Evolutionary conservation across 2,888 invertebrate genomes (phyloP), one percentile per base, ranked within the genome.

Genomic region (Eudasyphora cyanicolor): DNA sequence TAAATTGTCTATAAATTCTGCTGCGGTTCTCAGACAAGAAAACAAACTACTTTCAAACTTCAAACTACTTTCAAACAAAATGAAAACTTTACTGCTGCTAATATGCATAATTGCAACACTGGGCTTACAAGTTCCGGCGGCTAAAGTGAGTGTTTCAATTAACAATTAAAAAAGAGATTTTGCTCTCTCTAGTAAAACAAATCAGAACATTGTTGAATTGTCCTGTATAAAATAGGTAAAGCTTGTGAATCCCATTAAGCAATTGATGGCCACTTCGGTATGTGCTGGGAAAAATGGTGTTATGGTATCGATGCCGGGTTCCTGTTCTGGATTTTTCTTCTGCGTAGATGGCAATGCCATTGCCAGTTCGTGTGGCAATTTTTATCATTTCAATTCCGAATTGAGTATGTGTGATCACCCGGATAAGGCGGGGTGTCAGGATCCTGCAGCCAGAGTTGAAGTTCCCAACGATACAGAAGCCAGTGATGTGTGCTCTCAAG

Each of bases 261-360:
- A 49, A 24, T 6, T 29, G 24, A 69, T 24, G 17, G 24, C 35
- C 17, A 24, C 19, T 0, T 32, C 87, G 0, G 77, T 86, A 2
- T 89, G 89, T 62, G 74, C 86, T 2, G 87, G 87, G 3, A 87
- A 87, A 70, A 83, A 89, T 79, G 89, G 88, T 0, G 85, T 79
- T 6, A 73, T 89, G 0, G 79, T 90, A n/a, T 88, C 89, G 6
- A 88, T 89, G 82, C 85, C 86, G 24, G 88, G 87, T 12, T 87
- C 86, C 3, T 91, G 91, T 60, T 81, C 77, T 1, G 88, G 87
- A 8, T 91, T 88, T 32, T 87, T 88, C 17, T 82, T 89, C 5
- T 91, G 90, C 35, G 83, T 87, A 4, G 76, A 87, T 29, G 90
- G 89, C 3, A 84, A 73, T 4, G 87, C 89, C 19, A 77, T 88